Evolutionary conservation across 2,888 invertebrate genomes (phyloP), one percentile per base, ranked within the genome.

Genomic region (Pharmacophagus antenor): DNA sequence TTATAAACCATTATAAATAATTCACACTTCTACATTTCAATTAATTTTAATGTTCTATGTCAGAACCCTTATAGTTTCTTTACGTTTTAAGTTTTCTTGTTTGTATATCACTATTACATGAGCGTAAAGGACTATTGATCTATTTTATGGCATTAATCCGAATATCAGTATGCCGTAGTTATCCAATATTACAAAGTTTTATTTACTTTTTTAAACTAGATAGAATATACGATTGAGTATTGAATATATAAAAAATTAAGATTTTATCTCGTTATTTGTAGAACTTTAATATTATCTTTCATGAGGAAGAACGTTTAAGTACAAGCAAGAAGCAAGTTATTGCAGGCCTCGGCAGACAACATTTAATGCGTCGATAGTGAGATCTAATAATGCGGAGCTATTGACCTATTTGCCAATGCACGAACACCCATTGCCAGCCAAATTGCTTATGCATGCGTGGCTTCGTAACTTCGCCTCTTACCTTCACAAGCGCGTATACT

Each of bases 361-460:
- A 44, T 44, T 58, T 62, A 61, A 62, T 61, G 63, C 62, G 44
- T 55, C 64, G 65, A 67, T 63, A 65, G 65, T 64, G 58, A 63
- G 59, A 53, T 63, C 31, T 46, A 56, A 31, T 67, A 65, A 62
- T 65, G 61, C 69, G 57, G 63, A 83, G 79, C 80, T 82, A 84
- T 84, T 86, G 87, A 83, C 87, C 88, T 76, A 88, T 87, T 84
- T 87, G 80, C 73, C 73, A 73, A 78, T 73, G 79, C 83, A 85
- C 84, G 82, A 80, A 72, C 76, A 76, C 72, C 70, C 67, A 72
- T 71, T 73, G 79, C 70, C 79, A 80, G 65, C 79, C 76, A 72
- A 79, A 85, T 85, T 80, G 81, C 76, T 86, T 84, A 86, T 87
- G 84, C 85, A 87, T 86, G 87, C 85, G 79, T 82, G 76, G 74